phyloP scores from a whole-genome alignment of 2,888 invertebrate species.

The Lycocerus yunnanus region DNA sequence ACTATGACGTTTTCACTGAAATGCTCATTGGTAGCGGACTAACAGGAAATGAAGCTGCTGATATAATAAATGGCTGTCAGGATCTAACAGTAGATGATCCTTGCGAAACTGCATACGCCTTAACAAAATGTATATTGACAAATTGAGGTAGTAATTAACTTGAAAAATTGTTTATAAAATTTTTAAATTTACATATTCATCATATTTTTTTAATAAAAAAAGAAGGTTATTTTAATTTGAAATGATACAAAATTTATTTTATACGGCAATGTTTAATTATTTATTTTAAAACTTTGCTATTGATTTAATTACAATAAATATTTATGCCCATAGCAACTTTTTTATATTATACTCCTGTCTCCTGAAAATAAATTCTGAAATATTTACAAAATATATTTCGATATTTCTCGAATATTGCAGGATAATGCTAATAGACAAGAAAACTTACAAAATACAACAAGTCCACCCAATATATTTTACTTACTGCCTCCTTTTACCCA shows the following conservation, averaged over 20 bases:
- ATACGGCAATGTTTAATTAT: too few relatives aligned
- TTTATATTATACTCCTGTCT: not conserved
- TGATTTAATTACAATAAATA: not conserved
- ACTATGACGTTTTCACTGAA: not conserved
- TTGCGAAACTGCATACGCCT: conserved; percentile 8
- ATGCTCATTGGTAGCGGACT: not conserved
- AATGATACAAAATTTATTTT: too few relatives aligned
- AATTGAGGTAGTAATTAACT: not conserved
- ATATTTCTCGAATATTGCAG: too few relatives aligned
- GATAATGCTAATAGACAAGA: too few relatives aligned
- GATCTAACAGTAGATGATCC: not conserved
- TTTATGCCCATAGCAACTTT: not conserved
- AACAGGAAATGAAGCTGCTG: not conserved
- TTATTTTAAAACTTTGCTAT: too few relatives aligned
- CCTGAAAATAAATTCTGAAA: too few relatives aligned
- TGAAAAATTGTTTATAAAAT: not conserved
- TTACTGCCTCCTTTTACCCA: too few relatives aligned
- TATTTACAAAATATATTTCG: too few relatives aligned
- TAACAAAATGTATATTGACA: conserved; percentile 3
- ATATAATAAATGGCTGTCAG: not conserved
- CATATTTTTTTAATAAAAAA: not conserved
- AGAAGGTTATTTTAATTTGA: not conserved
- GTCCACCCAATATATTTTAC: too few relatives aligned
- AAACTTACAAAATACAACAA: too few relatives aligned
- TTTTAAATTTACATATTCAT: not conserved